Evolutionary conservation across 2,113 vertebrate species (phyloP).

Genomic region (Rostratula benghalensis): DNA sequence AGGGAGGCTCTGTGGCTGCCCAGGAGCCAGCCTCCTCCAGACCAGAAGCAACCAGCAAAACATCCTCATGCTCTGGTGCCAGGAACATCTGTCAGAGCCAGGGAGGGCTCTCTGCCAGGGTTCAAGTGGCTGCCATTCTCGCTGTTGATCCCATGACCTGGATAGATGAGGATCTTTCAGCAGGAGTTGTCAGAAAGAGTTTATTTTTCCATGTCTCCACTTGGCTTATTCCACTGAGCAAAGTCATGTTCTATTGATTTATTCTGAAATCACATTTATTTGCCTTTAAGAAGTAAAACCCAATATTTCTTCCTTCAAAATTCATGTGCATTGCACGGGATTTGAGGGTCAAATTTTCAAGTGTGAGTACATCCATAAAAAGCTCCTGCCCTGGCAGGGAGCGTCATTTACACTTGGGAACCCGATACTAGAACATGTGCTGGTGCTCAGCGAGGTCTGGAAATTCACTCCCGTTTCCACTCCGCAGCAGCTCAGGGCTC

Average conservation of each 20-base stretch:
- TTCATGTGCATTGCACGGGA: background rate
- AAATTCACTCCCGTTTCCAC: background rate
- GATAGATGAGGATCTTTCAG: constrained; percentile 50
- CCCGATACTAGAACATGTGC: accelerated
- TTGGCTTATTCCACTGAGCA: background rate
- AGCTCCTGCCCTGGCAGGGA: background rate
- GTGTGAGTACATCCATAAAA: background rate
- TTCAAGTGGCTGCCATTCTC: constrained; percentile 47
- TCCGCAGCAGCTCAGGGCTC: background rate
- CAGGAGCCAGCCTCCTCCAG: background rate
- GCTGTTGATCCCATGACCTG: constrained; percentile 20
- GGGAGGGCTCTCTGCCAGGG: background rate
- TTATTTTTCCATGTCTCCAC: constrained; percentile 37
- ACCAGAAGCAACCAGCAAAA: constrained; percentile 9
- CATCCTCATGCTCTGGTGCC: background rate
- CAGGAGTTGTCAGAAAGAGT: constrained; percentile 27
- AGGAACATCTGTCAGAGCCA: constrained; percentile 37
- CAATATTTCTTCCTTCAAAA: background rate
- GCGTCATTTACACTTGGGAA: background rate
- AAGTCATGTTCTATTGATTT: constrained; percentile 35
- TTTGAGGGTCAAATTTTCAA: background rate
- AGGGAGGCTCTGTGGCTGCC: accelerated
- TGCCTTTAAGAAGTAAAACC: background rate
- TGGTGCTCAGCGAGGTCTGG: background rate
- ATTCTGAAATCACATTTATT: constrained; percentile 30